phyloP scores from a whole-genome alignment of 2,113 vertebrate genomes.

The Oenanthe melanoleuca region DNA sequence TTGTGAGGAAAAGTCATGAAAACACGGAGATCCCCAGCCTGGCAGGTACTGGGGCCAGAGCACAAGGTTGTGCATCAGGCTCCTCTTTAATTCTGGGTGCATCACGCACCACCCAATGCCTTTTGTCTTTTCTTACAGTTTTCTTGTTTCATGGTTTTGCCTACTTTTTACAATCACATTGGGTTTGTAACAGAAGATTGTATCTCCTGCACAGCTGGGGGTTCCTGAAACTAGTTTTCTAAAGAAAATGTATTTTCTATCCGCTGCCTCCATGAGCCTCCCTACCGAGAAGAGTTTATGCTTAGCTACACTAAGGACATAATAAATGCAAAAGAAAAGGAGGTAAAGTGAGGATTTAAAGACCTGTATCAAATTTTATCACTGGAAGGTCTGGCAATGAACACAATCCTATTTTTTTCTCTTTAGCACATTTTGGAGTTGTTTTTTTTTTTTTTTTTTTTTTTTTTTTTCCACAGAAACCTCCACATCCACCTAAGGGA shows the following conservation, averaged over 20 bases:
- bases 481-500: not conserved
- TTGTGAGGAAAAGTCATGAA: not conserved
- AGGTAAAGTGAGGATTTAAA: conserved; percentile 4
- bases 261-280: conserved; percentile 19
- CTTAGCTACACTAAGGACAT: conserved; percentile 37
- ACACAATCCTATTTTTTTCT: not conserved
- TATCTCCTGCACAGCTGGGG: conserved; percentile 55
- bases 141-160: not conserved
- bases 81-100: not conserved
- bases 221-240: conserved; percentile 20
- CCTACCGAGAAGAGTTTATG: conserved; percentile 51
- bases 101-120: not conserved
- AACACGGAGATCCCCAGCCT: fast-evolving
- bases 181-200: not conserved
- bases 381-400: not conserved
- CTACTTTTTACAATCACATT: not conserved
- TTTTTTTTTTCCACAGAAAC: not conserved
- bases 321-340: conserved; percentile 26
- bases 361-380: not conserved
- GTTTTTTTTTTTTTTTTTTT: not conserved
- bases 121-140: not conserved
- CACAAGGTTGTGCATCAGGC: not conserved
- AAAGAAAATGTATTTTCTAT: conserved; percentile 56
- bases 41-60: not conserved
- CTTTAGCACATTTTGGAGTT: not conserved